Evolutionary conservation across 1,140 invertebrate species (phyloP), one percentile per base, ranked within the genome.

Genomic region (Drosophila sp.): DNA sequence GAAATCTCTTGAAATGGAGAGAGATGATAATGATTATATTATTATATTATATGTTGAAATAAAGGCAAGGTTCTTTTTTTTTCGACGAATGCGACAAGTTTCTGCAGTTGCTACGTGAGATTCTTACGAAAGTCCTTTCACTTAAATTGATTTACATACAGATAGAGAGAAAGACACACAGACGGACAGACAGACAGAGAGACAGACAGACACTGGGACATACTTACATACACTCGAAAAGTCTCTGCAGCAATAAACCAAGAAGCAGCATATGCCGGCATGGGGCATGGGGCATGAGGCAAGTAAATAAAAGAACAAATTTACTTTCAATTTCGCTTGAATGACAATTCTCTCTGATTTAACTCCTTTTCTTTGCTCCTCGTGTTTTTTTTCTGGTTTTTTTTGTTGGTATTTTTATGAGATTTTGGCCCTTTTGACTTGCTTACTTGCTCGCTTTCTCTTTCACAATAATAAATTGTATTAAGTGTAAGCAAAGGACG

Each of bases 381-480:
- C 17, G 4, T 23, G 23, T 47, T 6, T 47, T 47, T 25, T 47
- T 47, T 47, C 23, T 47, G 23, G 23, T 5, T 23, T 25, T 25
- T 4, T 41, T 41, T 41, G 40, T 25, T 47, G 44, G 44, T 50
- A 50, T 66, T 73, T 76, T 80, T 66, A 70, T 81, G 79, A 66
- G 65, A 60, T 78, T 30, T 8, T 57, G 54, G 55, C 29, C 63
- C 23, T 57, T 68, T 50, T 54, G 32, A 47, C 56, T 83, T 47
- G 55, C 33, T 56, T 75, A 38, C 35, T 47, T 68, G 41, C 33
- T 29, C 44, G 44, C 67, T 84, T 71, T 77, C 85, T 80, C 35
- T 76, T 61, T 74, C 77, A 77, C 81, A 73, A 69, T 74, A 77
- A 76, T 77, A 73, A 80, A 85, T 84, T 80, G 73, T 66, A 80